Base-by-base conservation (phyloP, 2,888 invertebrate genomes). In the Drosophila algonquin region DNA sequence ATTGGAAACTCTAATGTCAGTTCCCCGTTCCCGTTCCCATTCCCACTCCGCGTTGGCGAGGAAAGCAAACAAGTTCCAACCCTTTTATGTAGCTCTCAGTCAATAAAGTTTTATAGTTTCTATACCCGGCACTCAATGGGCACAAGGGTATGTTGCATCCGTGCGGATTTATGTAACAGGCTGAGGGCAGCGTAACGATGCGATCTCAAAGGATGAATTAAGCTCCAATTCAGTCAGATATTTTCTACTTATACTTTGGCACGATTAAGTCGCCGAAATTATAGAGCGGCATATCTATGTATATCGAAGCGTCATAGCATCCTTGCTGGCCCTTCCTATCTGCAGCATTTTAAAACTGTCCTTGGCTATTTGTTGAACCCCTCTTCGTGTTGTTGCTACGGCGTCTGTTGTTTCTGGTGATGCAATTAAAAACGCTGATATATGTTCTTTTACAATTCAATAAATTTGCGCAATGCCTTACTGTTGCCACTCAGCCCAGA, bases 341-440 rank as follows among this genome's bases (percentile, higher is more conserved):
- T 52, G 65, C 50, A 30, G 60, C 65, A 72, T 61, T 75, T 81
- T 69, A 65, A 73, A 71, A 71, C 61, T 73, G 80, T 75, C 83
- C 77, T 51, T 27, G 64, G 67, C 52, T 85, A 71, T 82, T 85
- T 87, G 72, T 69, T 81, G 75, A 87, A 76, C 57, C 63, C 62
- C 46, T 52, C 53, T 69, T 50, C 72, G 62, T 48, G 54, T 59
- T 55, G 62, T 50, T 69, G 65, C 54, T 51, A 46, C 51, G 30
- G 14, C 53, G 60, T 44, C 40, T 54, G 59, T 72, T 68, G 59
- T 68, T 70, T 71, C 71, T 77, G 64, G 59, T 79, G 79, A 75
- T 70, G 87, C 89, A 85, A 89, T 85, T 89, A 84, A 88, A 87
- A 89, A 71, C 84, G 89, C 89, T 87, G 89, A 87, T 87, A 89